Evolutionary conservation across 2,113 vertebrate species (phyloP), one percentile per base, ranked within the genome.

Genomic region (Myotis davidii): DNA sequence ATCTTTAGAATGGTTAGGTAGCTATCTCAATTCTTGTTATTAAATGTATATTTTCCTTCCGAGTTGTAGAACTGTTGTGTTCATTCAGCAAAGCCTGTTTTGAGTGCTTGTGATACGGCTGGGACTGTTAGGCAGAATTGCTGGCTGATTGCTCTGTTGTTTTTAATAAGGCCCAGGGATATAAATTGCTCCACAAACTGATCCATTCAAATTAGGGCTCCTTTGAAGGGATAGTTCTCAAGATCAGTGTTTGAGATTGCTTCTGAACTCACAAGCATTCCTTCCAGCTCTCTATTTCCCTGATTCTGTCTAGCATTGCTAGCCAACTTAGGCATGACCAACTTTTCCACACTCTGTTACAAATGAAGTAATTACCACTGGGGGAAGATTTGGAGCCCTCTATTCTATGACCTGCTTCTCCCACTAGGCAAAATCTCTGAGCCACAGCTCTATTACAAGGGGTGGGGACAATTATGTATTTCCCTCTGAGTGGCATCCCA

Each of bases 161-260:
- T 96, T 92, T 90, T 70, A 95, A 70, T 81, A 50, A 70, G 70
- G 9, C 70, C 45, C 74, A 86, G 32, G 29, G 37, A 29, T 25
- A 69, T 61, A 93, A 74, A 88, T 84, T 77, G 45, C 77, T 79
- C 42, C 37, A 52, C 64, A 96, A n/a, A 91, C 39, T 34, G 39
- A 79, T 73, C 29, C 65, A 84, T 0, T 95, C 65, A 85, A 84
- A 61, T 90, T 84, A 91, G 34, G 34, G 45, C 39, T 85, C 39
- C 14, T 91, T 79, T 73, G 16, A 96, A 93, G 25, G 37, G 25
- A 29, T 94, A 45, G n/a, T 94, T 90, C 37, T 67, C 25, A 48
- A 76, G 42, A 74, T 86, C 11, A 42, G 27, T 72, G n/a, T 65
- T 77, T 87, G 61, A 92, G 48, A 78, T 89, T 82, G 86, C 39